Conservation (phyloP, 2,113 vertebrate species). For the Polyodon spathula region DNA sequence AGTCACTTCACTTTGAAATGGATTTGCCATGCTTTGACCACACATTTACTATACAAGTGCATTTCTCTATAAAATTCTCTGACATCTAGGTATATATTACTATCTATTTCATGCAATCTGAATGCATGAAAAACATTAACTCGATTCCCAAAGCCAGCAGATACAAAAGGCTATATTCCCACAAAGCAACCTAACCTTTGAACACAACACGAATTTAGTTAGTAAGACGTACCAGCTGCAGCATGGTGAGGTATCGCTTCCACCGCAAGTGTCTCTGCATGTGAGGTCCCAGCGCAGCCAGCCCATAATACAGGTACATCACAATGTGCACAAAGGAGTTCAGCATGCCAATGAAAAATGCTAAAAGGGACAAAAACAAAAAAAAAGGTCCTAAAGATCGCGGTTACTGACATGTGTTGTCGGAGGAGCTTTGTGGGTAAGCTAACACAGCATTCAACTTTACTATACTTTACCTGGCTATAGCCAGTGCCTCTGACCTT, state of each 20-base stretch:
- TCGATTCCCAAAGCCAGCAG: no score
- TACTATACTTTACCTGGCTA: not conserved
- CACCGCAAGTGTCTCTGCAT: constrained; percentile 59
- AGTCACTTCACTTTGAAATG: no score
- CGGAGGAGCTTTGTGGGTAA: not conserved
- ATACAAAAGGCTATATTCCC: no score
- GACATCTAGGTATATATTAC: no score
- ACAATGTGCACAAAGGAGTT: constrained; percentile 60
- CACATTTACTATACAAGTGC: no score
- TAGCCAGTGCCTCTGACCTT: not conserved
- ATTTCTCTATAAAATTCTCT: no score
- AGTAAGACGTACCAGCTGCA: constrained; percentile 53
- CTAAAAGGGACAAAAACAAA: constrained; percentile 28
- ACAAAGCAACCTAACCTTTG: no score
- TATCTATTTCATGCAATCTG: no score
- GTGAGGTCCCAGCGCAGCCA: constrained; percentile 50
- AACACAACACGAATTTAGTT: no score
- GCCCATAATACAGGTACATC: constrained; percentile 57
- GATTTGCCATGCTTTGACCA: no score
- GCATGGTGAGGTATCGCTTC: constrained; percentile 58
- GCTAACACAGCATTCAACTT: not conserved
- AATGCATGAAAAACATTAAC: no score
- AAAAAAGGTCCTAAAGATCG: not conserved
- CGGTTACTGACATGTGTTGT: not conserved
- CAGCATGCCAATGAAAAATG: constrained; percentile 56